phyloP scores from a whole-genome alignment of 2,888 invertebrate genomes.

The Lysandra bellargus region DNA sequence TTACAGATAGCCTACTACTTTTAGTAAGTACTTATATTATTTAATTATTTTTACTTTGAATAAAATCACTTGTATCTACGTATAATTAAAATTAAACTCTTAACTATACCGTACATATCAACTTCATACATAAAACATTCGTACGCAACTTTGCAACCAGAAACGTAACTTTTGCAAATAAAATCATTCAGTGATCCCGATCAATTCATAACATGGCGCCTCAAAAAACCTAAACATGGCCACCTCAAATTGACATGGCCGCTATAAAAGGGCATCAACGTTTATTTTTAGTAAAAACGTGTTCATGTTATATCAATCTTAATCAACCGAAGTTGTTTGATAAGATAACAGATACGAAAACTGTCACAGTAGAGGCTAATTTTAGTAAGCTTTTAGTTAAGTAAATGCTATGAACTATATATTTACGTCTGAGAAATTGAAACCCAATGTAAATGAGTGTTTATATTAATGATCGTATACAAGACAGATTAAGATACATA shows the following conservation, averaged over 20 bases:
- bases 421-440: constrained; percentile 16
- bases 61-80: no score
- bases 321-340: background rate
- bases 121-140: background rate
- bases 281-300: constrained; percentile 19
- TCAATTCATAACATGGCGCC: constrained; percentile 4
- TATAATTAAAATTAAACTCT: no score
- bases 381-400: constrained; percentile 20
- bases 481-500: no score
- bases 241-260: background rate
- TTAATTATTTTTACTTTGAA: no score
- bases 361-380: background rate
- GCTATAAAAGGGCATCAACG: constrained; percentile 8
- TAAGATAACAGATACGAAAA: constrained; percentile 3
- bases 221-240: constrained; percentile 6
- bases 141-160: background rate
- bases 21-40: no score
- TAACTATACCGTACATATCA: no score
- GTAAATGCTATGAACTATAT: constrained; percentile 12
- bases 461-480: background rate
- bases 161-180: background rate
- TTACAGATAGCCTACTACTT: no score
- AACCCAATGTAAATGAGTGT: background rate
- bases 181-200: background rate
- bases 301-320: constrained; percentile 17